These are phyloP conservation scores for Megalonaias nervosa DNA, from an alignment of 1,140 invertebrate species.

Conservation along the genomic window DNA sequence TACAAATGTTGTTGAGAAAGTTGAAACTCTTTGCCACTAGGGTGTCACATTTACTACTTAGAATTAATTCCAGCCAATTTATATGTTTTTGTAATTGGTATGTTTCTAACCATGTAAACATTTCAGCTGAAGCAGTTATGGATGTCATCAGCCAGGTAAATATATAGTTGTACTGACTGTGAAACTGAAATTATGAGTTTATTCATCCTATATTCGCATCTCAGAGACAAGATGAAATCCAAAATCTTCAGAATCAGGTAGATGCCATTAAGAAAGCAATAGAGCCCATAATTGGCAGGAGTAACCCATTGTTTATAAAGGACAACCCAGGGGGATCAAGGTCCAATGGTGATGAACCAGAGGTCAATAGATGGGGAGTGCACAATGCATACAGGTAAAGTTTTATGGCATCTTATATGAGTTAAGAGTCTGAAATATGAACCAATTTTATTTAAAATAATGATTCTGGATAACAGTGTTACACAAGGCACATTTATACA, in stretches of 20 bases:
- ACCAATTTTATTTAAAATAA: too few species aligned
- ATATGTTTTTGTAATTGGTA: neutral
- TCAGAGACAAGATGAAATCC: slow-evolving; percentile 59
- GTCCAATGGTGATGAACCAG: slow-evolving; percentile 30
- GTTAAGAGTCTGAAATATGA: too few species aligned
- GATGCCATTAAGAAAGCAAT: slow-evolving; percentile 50
- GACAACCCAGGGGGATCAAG: slow-evolving; percentile 35
- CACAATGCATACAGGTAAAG: slow-evolving; percentile 65
- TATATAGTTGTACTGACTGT: slow-evolving; percentile 4
- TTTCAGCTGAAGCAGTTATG: neutral
- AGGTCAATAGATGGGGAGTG: slow-evolving; percentile 62
- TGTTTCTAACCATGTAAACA: neutral
- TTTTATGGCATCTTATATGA: neutral
- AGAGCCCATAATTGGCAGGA: slow-evolving; percentile 51
- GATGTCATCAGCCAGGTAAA: slow-evolving; percentile 4
- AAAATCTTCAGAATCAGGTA: slow-evolving; percentile 59
- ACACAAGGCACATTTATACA: too few species aligned
- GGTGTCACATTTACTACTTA: neutral
- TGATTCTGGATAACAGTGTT: too few species aligned
- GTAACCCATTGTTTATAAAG: slow-evolving; percentile 57
- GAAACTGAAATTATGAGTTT: neutral
- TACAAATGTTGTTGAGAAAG: too few species aligned
- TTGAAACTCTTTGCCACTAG: too few species aligned
- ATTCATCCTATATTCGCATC: neutral
- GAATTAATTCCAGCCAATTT: neutral